Evolutionary conservation across 2,113 vertebrate species (phyloP), one percentile per base, ranked within the genome.

Genomic region (Cyanocitta stelleri): DNA sequence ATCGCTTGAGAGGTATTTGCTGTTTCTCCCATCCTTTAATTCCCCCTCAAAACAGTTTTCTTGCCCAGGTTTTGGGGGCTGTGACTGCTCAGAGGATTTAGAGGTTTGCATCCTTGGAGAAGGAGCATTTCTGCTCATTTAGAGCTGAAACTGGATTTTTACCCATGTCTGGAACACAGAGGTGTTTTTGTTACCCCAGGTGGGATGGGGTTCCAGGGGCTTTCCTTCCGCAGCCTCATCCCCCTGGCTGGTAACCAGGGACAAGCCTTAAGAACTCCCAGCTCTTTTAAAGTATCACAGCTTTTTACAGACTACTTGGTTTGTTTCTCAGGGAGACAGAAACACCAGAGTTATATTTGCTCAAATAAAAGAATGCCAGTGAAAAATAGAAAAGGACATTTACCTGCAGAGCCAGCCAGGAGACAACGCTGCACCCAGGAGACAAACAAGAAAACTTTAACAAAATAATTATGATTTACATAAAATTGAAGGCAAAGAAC

Each of bases 401-500:
- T 59, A 6, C 33, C 63, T 46, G 17, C 15, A 26, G 55, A 12
- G 10, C 22, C 58, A 89, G 68, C 46, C 55, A 62, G 52, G 30
- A 69, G 29, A 33, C n/a, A 61, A 1, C 10, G 2, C 22, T 20
- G 8, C 13, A 32, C 55, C 19, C 29, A 3, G 23, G 9, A 8
- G 22, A 74, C 7, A 22, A 10, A 9, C 3, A n/a, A 35, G 11
- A 23, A 58, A 49, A 4, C 5, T 6, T 8, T 16, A 56, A 30
- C 3, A 0, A 55, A 73, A 51, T 24, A 30, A 64, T 61, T 11
- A 48, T 0, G 0, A 9, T 59, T 56, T 32, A 6, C 49, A 72
- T n/a, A 20, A 46, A 79, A 37, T 1, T 11, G 0, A 80, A 66
- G 12, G 4, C 7, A 66, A 7, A 52, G 8, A 1, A 1, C 14